Conservation (phyloP, 1,140 invertebrate species). For the Aricia agestis region DNA sequence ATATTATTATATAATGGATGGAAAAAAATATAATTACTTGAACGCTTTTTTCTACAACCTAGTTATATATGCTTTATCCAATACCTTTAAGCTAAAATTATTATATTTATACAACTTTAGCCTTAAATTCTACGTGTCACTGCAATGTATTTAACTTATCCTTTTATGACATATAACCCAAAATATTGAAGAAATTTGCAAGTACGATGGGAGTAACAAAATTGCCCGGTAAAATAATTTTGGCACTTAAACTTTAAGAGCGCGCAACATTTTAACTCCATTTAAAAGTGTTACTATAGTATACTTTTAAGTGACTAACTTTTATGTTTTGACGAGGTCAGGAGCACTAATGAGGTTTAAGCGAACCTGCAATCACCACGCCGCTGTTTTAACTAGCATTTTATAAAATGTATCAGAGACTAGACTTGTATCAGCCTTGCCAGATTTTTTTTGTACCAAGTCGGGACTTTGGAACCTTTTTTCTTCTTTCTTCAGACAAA, state of each 20-base stretch:
- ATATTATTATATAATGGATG: no score
- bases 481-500: no score
- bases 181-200: not conserved
- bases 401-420: no score
- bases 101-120: not conserved
- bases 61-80: no score
- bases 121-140: not conserved
- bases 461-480: no score
- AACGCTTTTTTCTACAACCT: no score
- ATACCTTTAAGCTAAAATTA: not conserved
- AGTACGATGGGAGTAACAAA: not conserved
- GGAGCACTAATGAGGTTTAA: not conserved
- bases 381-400: not conserved
- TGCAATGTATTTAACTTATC: not conserved
- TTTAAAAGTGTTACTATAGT: constrained; percentile 9
- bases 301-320: constrained; percentile 6
- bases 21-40: no score
- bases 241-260: constrained; percentile 9
- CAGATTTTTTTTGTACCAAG: no score
- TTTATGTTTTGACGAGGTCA: constrained; percentile 9
- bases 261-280: constrained; percentile 13
- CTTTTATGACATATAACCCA: not conserved
- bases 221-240: constrained; percentile 9
- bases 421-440: no score
- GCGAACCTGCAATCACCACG: not conserved